Percentiles rank a stretch among this genome's conserved stretches.
Conservation (phyloP, 2,888 invertebrate genomes). For the Tiliacea citrago region DNA sequence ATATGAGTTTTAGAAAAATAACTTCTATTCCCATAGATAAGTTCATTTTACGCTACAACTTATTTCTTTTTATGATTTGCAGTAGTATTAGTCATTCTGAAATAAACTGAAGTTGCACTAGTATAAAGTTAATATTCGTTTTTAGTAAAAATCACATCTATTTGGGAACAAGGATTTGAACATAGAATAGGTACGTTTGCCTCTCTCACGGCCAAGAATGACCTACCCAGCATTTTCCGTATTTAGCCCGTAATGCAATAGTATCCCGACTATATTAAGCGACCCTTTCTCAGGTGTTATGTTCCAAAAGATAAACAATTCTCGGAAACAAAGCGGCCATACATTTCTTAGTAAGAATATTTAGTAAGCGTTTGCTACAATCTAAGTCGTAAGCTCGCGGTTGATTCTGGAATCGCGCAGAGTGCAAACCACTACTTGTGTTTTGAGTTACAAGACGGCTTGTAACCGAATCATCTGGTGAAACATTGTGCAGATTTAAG, state of each 20-base stretch:
- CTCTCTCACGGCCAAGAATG: slow-evolving; percentile 43
- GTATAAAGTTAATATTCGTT: background rate
- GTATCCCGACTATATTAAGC: slow-evolving; percentile 54
- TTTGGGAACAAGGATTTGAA: background rate
- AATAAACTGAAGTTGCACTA: background rate
- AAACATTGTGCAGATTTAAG: slow-evolving; percentile 34
- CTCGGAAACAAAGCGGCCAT: slow-evolving; percentile 64
- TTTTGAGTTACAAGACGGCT: slow-evolving; percentile 49
- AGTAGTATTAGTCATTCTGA: background rate
- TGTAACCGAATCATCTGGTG: slow-evolving; percentile 37
- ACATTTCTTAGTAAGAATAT: slow-evolving; percentile 67
- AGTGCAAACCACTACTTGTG: slow-evolving; percentile 55
- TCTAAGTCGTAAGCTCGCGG: slow-evolving; percentile 44
- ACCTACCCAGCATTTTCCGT: slow-evolving; percentile 42
- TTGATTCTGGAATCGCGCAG: slow-evolving; percentile 55
- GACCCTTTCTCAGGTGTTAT: slow-evolving; percentile 77
- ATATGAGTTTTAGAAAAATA: background rate
- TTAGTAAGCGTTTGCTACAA: slow-evolving; percentile 74
- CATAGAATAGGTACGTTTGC: background rate
- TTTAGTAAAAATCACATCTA: background rate
- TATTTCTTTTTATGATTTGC: background rate
- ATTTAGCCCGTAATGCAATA: slow-evolving; percentile 47
- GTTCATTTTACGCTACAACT: background rate
- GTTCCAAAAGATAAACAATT: slow-evolving; percentile 81
- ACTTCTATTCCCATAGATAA: background rate